Evolutionary conservation across 2,113 vertebrate genomes (phyloP).

Genomic region (Chloroceryle aenea): DNA sequence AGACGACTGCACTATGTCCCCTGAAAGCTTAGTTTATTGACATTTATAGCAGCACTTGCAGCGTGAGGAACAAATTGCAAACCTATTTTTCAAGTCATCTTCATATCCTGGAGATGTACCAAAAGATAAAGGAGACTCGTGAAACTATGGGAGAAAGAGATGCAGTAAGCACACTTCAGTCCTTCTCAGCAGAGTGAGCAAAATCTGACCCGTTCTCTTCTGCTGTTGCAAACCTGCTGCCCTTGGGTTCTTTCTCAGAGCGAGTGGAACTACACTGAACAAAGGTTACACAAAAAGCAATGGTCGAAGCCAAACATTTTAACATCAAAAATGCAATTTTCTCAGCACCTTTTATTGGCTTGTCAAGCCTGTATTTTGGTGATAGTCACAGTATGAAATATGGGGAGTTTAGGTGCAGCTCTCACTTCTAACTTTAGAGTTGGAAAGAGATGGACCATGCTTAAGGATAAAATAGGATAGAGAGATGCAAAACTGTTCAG

Average conservation of each 20-base stretch:
- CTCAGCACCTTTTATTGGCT: neutral
- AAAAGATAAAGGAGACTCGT: neutral
- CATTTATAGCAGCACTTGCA: neutral
- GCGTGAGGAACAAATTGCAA: neutral
- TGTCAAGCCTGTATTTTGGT: neutral
- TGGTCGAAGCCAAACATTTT: neutral
- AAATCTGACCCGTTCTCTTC: neutral
- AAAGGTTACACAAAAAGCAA: neutral
- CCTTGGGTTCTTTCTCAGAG: neutral
- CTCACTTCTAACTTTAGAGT: neutral
- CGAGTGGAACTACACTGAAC: neutral
- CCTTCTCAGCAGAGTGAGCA: neutral
- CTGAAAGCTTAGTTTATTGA: conserved; percentile 37
- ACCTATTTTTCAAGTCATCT: conserved; percentile 7
- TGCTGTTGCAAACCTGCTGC: neutral
- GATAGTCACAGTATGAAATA: neutral
- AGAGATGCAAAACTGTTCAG: neutral
- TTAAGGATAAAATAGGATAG: neutral
- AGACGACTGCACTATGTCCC: neutral
- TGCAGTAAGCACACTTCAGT: neutral
- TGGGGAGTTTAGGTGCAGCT: neutral
- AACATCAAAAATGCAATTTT: neutral
- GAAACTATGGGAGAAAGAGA: neutral
- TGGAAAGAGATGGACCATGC: neutral
- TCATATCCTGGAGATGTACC: neutral